Evolutionary conservation across 2,113 vertebrate genomes (phyloP), one percentile per base, ranked within the genome.

Genomic region (Nannospalax galili): DNA sequence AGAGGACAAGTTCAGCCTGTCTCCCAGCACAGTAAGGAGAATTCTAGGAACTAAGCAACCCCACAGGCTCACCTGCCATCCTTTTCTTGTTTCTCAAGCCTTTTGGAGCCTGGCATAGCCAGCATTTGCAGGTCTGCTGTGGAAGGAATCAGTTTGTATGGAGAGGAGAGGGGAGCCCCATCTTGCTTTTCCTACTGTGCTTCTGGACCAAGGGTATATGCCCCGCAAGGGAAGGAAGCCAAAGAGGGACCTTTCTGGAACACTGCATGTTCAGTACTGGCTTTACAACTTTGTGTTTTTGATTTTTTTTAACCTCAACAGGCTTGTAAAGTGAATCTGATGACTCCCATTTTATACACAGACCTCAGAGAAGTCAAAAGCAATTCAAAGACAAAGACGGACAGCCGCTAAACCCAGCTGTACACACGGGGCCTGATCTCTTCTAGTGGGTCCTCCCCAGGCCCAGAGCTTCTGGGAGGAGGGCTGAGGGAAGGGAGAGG

Each of bases 261-360:
- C 73, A 64, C 22, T 26, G 7, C 24, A 65, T 64, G 65, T 10
- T 58, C 4, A 16, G 69, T 20, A 60, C 77, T 80, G 52, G 81
- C 84, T 95, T 93, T 26, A 78, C 58, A 79, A 24, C 40, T 26
- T 56, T 10, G 3, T 69, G 24, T 74, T 84, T 80, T 91, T 89
- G 79, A 75, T 90, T 92, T 90, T 65, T 52, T 80, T 30, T 45
- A 72, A 79, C 48, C 80, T 90, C 90, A 84, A 37, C 64, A 94
- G 60, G 58, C 42, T 75, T 79, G 15, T 88, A 48, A 95, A 88
- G 48, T 17, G 84, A 65, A 72, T 42, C 37, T 60, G 45, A 74
- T n/a, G 45, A 45, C 30, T 67, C 67, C 37, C 70, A 24, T 58
- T 95, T 92, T 30, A 81, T 14, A 37, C 14, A 32, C 1, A 17